Conservation (phyloP, 1,140 invertebrate species). For the Neuroterus valhalla region DNA sequence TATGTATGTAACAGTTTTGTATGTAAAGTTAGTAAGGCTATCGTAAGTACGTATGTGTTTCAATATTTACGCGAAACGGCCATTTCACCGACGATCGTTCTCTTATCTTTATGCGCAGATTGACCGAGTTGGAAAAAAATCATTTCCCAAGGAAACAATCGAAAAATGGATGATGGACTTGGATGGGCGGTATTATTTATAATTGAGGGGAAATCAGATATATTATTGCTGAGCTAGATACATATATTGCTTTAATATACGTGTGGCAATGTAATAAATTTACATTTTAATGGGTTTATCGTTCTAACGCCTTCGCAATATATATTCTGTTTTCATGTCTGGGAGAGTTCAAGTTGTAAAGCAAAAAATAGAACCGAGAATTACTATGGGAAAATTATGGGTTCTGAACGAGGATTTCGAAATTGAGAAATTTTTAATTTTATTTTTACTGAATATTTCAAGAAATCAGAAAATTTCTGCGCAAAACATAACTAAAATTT, state of each 20-base stretch:
- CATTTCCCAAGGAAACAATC: too few relatives aligned
- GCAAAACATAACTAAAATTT: too few relatives aligned
- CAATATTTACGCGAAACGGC: constrained; percentile 13
- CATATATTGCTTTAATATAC: constrained; percentile 19
- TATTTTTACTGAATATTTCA: too few relatives aligned
- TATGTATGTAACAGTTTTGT: background rate
- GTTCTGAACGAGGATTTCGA: too few relatives aligned
- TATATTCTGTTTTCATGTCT: background rate
- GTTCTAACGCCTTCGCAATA: constrained; percentile 15
- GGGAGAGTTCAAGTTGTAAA: background rate
- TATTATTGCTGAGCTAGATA: constrained; percentile 23
- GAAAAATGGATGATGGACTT: background rate
- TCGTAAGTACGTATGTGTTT: constrained; percentile 6
- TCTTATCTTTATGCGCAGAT: constrained; percentile 22
- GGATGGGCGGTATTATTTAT: constrained; percentile 1
- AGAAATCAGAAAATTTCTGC: too few relatives aligned
- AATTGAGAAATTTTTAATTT: too few relatives aligned
- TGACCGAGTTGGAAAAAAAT: background rate
- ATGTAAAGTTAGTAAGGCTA: constrained; percentile 41
- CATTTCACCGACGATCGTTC: constrained; percentile 14
- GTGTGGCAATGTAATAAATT: constrained; percentile 23
- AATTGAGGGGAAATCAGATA: constrained; percentile 23
- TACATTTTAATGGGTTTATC: constrained; percentile 23
- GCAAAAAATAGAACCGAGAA: too few relatives aligned
- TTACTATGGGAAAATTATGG: too few relatives aligned